Evolutionary conservation across 1,140 invertebrate genomes (phyloP), one percentile per base, ranked within the genome.

Genomic region (Caenorhabditis inopinata): DNA sequence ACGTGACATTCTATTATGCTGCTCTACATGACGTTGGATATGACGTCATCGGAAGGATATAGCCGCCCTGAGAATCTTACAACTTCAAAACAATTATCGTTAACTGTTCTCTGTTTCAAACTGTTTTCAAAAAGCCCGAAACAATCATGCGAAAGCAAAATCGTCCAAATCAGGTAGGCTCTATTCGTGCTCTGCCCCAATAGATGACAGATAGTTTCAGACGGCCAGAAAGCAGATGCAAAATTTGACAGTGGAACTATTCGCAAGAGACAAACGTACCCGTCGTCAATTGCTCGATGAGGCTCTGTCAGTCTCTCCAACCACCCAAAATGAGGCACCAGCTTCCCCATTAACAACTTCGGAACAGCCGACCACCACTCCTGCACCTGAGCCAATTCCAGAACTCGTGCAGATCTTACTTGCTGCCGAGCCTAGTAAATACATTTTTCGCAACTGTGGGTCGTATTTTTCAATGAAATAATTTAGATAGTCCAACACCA

Each of bases 71-170:
- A 7, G 38, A 42, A 42, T 5, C 14, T 42, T 42, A 14, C 6
- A 42, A 14, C 38, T 42, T 42, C 38, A 42, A 7, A 42, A 42
- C 38, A 42, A 42, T 14, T 7, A 42, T 42, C n/a, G 14, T 42
- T 42, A 5, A 7, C 38, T 42, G 38, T 42, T 42, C 38, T 7
- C 38, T 42, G 38, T 42, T 42, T 42, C 38, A n/a, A n/a, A n/a
- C 51, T 68, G 58, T 29, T 68, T 68, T 68, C 58, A 68, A 23
- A 42, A 16, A 68, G 4, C 38, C n/a, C 32, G 58, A 68, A 68
- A 38, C 58, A 68, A 51, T 68, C 58, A 68, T 68, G 58, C 25
- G 58, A 29, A 68, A 68, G 38, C 58, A 68, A 68, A 68, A 68
- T 68, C 58, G 58, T 68, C 58, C 58, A 16, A 68, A 68, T 68